Evolutionary conservation across 1,140 invertebrate species (phyloP).

Genomic region (Melanaphis sacchari): DNA sequence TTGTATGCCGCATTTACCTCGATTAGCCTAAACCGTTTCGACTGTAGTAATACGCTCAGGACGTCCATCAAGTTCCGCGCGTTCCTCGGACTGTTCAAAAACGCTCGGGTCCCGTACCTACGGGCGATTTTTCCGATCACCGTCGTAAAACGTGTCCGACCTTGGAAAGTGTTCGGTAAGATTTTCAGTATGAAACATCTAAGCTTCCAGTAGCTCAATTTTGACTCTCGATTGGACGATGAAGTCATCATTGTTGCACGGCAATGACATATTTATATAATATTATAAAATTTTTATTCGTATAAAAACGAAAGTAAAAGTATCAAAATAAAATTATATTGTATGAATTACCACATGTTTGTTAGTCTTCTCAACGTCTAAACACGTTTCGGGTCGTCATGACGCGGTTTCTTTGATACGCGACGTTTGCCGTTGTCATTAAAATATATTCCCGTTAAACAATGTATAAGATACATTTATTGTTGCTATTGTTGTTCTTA

Average conservation of each 20-base stretch:
- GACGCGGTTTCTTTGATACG: neutral
- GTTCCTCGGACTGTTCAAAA: neutral
- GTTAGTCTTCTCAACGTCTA: neutral
- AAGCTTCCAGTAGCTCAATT: slow-evolving; percentile 19
- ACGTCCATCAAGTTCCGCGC: neutral
- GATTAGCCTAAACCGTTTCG: neutral
- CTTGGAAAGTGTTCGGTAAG: neutral
- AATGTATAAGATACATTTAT: neutral
- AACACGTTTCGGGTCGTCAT: neutral
- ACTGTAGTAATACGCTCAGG: neutral
- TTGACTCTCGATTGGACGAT: neutral
- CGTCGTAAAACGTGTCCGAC: neutral
- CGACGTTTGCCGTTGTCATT: neutral
- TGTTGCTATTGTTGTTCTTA: no score
- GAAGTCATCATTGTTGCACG: neutral
- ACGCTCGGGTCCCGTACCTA: neutral
- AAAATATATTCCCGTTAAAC: neutral
- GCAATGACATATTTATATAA: neutral
- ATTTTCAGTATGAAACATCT: neutral
- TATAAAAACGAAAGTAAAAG: neutral
- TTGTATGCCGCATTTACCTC: neutral
- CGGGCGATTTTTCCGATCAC: neutral
- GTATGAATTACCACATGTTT: neutral
- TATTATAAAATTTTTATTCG: neutral
- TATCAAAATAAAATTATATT: neutral